Conservation (phyloP, 2,797 vertebrate species). For the Acropternis orthonyx region DNA sequence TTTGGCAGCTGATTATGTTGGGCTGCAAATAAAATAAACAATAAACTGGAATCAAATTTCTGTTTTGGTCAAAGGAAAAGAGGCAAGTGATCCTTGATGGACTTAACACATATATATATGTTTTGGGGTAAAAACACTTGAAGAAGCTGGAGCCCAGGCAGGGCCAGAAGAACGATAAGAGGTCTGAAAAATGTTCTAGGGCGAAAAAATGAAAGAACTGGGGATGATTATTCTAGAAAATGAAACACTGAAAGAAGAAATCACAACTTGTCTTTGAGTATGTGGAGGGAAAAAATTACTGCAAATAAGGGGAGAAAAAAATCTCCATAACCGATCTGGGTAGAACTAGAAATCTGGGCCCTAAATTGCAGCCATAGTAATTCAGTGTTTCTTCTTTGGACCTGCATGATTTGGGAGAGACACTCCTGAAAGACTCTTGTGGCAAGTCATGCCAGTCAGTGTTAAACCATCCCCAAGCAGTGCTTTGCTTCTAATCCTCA, state of each 20-base stretch:
- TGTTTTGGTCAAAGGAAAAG: background rate
- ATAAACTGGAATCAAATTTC: background rate
- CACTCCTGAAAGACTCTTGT: background rate
- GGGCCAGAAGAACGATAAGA: background rate
- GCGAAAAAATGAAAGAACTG: fast-evolving
- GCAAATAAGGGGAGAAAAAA: background rate
- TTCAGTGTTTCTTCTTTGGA: background rate
- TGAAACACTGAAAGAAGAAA: background rate
- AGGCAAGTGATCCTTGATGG: background rate
- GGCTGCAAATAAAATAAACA: background rate
- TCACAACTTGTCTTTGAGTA: background rate
- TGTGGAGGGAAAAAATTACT: background rate
- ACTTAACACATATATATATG: background rate
- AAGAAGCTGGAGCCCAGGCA: background rate
- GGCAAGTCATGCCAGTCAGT: background rate
- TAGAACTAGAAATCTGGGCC: background rate
- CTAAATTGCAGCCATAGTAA: background rate
- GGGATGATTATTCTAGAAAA: background rate
- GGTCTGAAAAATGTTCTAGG: background rate
- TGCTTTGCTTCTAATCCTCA: background rate
- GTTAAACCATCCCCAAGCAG: background rate
- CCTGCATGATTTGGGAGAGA: background rate
- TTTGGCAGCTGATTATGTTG: background rate
- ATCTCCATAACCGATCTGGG: background rate
- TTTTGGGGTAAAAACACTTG: background rate